Percentiles rank a stretch among this genome's conserved stretches.
phyloP scores from a whole-genome alignment of 2,888 invertebrate species.

The Seira musarum region DNA sequence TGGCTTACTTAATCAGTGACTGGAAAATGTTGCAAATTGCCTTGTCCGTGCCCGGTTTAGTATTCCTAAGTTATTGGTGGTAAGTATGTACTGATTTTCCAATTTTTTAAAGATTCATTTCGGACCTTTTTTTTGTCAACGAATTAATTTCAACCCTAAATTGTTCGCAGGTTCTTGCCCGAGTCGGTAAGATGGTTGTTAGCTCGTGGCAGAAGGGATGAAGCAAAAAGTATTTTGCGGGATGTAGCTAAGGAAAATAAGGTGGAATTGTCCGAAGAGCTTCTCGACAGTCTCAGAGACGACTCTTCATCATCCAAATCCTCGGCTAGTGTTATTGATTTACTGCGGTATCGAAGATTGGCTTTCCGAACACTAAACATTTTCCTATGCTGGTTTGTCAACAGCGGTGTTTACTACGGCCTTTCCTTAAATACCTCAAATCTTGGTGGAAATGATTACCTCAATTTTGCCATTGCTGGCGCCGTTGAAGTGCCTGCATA shows the following conservation, averaged over 20 bases:
- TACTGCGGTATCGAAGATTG: slow-evolving; percentile 78
- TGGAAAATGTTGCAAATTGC: slow-evolving; percentile 82
- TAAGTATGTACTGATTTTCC: no score
- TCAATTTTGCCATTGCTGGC: slow-evolving; percentile 84
- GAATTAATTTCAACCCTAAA: no score
- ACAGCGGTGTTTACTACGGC: slow-evolving; percentile 85
- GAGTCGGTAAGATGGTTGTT: slow-evolving; percentile 84
- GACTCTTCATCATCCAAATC: slow-evolving; percentile 12
- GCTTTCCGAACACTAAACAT: slow-evolving; percentile 73
- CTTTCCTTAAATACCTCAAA: slow-evolving; percentile 83
- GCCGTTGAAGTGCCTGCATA: slow-evolving; percentile 85
- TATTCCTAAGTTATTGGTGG: slow-evolving; percentile 82
- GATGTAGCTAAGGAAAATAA: slow-evolving; percentile 80
- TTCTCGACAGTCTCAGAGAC: slow-evolving; percentile 72
- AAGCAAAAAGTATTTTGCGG: slow-evolving; percentile 78
- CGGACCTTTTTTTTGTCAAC: no score
- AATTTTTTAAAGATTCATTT: no score
- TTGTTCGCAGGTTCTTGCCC: slow-evolving; percentile 77
- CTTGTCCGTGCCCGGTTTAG: slow-evolving; percentile 79
- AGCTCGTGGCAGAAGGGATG: slow-evolving; percentile 77
- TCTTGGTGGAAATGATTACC: slow-evolving; percentile 80
- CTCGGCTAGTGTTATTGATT: slow-evolving; percentile 63
- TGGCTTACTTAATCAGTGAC: slow-evolving; percentile 79
- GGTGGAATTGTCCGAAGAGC: slow-evolving; percentile 75
- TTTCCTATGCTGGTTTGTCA: slow-evolving; percentile 85